Evolutionary conservation across 1,140 invertebrate genomes (phyloP).

Genomic region (Bemisia tabaci): DNA sequence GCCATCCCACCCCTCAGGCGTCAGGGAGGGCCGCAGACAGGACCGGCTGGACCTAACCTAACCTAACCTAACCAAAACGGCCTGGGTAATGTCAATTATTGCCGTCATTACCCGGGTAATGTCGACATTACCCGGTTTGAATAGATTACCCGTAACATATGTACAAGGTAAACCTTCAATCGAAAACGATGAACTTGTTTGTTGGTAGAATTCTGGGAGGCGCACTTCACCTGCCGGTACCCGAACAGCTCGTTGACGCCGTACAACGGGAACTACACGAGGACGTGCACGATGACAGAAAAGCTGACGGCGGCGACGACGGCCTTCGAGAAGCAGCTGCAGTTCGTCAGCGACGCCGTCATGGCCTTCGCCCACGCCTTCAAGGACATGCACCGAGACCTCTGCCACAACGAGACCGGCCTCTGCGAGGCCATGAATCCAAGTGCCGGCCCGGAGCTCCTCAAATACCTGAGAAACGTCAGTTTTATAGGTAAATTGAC

Average conservation of each 20-base stretch:
- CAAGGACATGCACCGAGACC: slow-evolving; percentile 60
- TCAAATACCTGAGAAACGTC: slow-evolving; percentile 70
- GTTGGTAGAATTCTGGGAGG: slow-evolving; percentile 79
- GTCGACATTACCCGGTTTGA: no score
- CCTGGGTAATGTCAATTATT: no score
- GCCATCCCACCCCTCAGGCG: no score
- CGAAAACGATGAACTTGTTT: no score
- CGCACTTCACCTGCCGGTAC: slow-evolving; percentile 73
- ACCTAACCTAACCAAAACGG: no score
- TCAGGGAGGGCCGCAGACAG: no score
- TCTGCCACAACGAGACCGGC: slow-evolving; percentile 50
- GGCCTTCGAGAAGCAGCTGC: slow-evolving; percentile 75
- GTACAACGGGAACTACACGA: slow-evolving; percentile 59
- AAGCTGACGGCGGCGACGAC: slow-evolving; percentile 56
- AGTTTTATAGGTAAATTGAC: slow-evolving; percentile 57
- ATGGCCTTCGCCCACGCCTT: slow-evolving; percentile 82
- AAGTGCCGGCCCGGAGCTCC: slow-evolving; percentile 65
- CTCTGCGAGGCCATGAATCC: slow-evolving; percentile 79
- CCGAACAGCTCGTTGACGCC: slow-evolving; percentile 61
- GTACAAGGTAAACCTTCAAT: no score
- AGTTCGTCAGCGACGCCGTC: slow-evolving; percentile 85
- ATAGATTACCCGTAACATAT: no score
- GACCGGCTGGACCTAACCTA: no score
- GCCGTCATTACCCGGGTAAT: no score
- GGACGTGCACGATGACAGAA: slow-evolving; percentile 53